Evolutionary conservation across 2,797 vertebrate species (phyloP), one percentile per base, ranked within the genome.

Genomic region (Pogoniulus pusillus): DNA sequence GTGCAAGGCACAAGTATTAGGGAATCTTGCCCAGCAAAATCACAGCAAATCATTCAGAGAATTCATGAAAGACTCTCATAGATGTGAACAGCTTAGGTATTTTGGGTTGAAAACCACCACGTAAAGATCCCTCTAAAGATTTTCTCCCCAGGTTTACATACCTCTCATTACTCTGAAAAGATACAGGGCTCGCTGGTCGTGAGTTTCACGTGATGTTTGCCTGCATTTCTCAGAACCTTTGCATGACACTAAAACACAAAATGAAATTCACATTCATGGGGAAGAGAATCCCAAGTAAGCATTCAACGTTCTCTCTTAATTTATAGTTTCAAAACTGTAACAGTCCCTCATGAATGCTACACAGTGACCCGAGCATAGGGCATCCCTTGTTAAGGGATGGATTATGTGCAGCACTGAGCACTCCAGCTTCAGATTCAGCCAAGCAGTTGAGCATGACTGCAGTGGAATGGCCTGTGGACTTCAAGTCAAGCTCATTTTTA

Each of bases 181-280:
- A 17, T 16, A 2, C 0, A 1, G 32, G 26, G 15, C 43, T 81
- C 0, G 0, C 6, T 73, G 35, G 22, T 53, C 32, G 2, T 1
- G 34, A 80, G 63, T 53, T 80, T 77, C 32, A 27, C 18, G 1
- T 1, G 2, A 2, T 16, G 26, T 54, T 74, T 70, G 81, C 16
- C 68, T 88, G n/a, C 18, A 64, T 23, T 41, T 74, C 72, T 35
- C 29, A 54, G 29, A 88, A 68, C 10, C 22, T 51, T 14, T 23
- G 60, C 27, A 14, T 68, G 39, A 63, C n/a, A 6, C 43, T 51
- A 51, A 76, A 72, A 22, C 11, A 54, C 43, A 34, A 66, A 70
- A n/a, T 32, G 14, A 43, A 59, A 22, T 65, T 71, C 14, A 9
- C 4, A 14, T 27, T 43, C 16, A 6, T 18, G 24, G 13, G 15